Percentiles rank a stretch among this genome's conserved stretches.
phyloP scores from a whole-genome alignment of 2,797 vertebrate genomes.

The Tiaroga cobitis region DNA sequence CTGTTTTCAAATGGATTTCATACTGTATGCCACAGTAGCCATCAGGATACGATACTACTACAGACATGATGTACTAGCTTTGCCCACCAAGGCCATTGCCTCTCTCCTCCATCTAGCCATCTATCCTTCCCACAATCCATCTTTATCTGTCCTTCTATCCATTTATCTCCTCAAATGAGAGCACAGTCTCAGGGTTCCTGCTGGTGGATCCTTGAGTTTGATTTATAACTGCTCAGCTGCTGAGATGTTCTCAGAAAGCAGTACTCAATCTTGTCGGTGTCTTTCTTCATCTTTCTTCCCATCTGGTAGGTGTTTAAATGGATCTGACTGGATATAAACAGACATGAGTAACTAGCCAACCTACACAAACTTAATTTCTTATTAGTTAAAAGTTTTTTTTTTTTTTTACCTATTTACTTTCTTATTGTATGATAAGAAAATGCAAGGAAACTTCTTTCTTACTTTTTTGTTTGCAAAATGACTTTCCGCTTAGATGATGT shows the following conservation, averaged over 20 bases:
- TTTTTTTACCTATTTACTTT: neutral
- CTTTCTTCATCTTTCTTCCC: constrained; percentile 4
- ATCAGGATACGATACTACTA: constrained; percentile 19
- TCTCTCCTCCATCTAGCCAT: constrained; percentile 46
- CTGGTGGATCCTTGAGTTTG: constrained; percentile 64
- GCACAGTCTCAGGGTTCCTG: constrained; percentile 50
- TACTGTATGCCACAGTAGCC: constrained; percentile 29
- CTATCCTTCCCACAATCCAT: constrained; percentile 26
- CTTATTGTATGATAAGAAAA: neutral
- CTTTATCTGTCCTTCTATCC: constrained; percentile 35
- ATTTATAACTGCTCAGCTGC: constrained; percentile 63
- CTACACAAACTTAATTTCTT: neutral
- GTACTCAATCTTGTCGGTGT: constrained; percentile 14
- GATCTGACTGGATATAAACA: neutral
- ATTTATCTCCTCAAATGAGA: constrained; percentile 44
- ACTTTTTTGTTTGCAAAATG: neutral
- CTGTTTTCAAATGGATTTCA: constrained; percentile 44
- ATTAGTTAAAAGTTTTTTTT: neutral
- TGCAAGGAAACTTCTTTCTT: neutral
- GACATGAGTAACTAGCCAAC: neutral
- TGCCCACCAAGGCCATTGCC: constrained; percentile 57
- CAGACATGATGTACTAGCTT: constrained; percentile 52
- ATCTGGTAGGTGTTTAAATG: constrained; percentile 9
- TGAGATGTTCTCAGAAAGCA: constrained; percentile 35
- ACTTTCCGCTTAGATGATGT: neutral